Evolutionary conservation across 2,797 vertebrate species (phyloP).

Genomic region (Alcedo atthis): DNA sequence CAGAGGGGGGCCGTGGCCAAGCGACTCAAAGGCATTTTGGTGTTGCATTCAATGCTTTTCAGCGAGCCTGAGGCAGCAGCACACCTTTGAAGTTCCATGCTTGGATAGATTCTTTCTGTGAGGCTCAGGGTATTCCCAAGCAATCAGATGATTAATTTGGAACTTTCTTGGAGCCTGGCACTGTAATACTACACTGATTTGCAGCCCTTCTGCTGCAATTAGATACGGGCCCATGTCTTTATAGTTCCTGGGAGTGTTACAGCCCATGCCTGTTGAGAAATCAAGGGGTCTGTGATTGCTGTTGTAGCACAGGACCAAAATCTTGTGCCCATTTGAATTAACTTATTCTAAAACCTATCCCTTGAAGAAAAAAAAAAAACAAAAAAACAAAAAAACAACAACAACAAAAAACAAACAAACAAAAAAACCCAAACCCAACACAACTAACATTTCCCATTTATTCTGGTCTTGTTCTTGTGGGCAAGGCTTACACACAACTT

Average conservation of each 20-base stretch:
- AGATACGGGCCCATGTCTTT: not conserved
- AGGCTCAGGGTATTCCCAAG: not conserved
- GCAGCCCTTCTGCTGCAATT: not conserved
- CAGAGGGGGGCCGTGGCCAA: not conserved
- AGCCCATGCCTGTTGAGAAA: not conserved
- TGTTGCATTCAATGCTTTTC: not conserved
- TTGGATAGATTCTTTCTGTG: not conserved
- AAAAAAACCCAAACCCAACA: too few relatives aligned
- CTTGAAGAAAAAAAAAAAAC: not conserved
- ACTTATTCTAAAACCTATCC: not conserved
- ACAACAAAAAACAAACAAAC: too few relatives aligned
- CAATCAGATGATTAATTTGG: conserved; percentile 13
- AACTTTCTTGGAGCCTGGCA: not conserved
- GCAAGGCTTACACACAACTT: not conserved
- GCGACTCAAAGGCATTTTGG: not conserved
- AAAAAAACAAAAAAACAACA: too few relatives aligned
- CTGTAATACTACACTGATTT: not conserved
- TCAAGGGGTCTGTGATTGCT: not conserved
- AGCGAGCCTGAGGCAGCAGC: not conserved
- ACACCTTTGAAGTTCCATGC: not conserved
- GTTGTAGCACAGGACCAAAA: not conserved
- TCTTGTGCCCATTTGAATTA: not conserved
- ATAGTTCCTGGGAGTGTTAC: conserved; percentile 10
- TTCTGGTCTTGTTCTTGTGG: not conserved
- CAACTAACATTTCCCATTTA: not conserved